Percentiles rank a stretch among this genome's conserved stretches.
These are phyloP conservation scores for Piprites chloris DNA, from an alignment of 2,113 vertebrate species.

Conservation along the genomic window DNA sequence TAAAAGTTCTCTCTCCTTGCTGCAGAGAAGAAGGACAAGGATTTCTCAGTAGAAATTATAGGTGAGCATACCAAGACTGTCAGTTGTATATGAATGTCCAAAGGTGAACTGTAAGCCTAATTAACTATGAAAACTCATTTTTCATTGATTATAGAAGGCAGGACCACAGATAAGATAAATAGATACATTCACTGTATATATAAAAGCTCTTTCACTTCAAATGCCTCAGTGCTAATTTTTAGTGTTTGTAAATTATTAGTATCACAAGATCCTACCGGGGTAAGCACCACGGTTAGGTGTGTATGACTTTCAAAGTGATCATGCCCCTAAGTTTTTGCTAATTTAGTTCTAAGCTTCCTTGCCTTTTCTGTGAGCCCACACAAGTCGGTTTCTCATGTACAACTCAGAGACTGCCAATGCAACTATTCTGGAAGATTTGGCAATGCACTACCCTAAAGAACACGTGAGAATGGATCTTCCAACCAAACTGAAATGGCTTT, in stretches of 20 bases:
- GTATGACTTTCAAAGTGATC: neutral
- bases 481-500: neutral
- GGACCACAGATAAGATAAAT: neutral
- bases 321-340: fast-evolving
- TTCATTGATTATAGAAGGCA: neutral
- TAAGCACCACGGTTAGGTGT: neutral
- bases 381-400: fast-evolving
- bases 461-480: neutral
- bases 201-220: neutral
- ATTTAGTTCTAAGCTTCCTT: neutral
- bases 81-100: neutral
- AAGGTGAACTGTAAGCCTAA: neutral
- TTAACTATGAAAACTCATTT: neutral
- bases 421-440: neutral
- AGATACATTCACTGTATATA: neutral
- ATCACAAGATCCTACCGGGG: neutral
- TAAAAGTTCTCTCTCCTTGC: neutral
- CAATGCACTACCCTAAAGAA: neutral
- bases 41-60: neutral
- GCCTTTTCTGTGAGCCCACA: neutral
- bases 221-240: neutral
- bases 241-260: neutral
- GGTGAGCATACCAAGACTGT: neutral
- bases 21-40: neutral
- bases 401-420: neutral